Base-by-base conservation (phyloP, 1,140 invertebrate species). In the Piezodorus guildinii region DNA sequence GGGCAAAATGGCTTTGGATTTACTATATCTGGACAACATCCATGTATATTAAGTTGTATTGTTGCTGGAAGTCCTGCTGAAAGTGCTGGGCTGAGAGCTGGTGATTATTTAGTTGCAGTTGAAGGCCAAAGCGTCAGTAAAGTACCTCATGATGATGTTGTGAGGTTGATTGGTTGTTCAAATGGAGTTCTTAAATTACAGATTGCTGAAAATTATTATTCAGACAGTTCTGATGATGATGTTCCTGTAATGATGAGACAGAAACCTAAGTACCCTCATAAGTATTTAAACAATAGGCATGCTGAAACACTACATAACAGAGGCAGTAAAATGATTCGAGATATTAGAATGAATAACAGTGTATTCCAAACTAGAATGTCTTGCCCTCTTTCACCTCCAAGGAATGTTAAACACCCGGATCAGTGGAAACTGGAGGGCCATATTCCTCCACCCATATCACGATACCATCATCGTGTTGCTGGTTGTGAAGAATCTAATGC, bases 21-120 rank as follows among this genome's bases (percentile, higher is more conserved):
- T 71, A 94, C 91, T 15, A 92, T 94, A 68, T 93, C 91, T n/a
- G 91, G 91, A 0, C 90, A 95, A 70, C 87, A 90, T 69, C 91
- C 91, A 0, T 94, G 91, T 73, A 86, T 93, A 68, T 77, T 95
- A 14, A 91, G 90, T 69, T 91, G 88, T 73, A 93, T 94, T 69
- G 89, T 91, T 1, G 77, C 80, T 65, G 85, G 86, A 66, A 91
- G 89, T 70, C 90, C 90, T 3, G 91, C 91, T 1, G 88, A 91
- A 67, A 77, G 79, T 63, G 90, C 90, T 19, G 92, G 92, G 3
- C 77, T 98, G 15, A 81, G 90, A 51, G 86, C 91, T 45, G 94
- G 94, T 0, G 92, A 96, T 74, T 93, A 91, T 71, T 77, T 97
- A 12, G 84, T 96, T 12, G 88, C 91, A 14, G 94, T 97, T 0